Evolutionary conservation across 2,113 vertebrate species (phyloP).

Genomic region (Corydoras sp.): DNA sequence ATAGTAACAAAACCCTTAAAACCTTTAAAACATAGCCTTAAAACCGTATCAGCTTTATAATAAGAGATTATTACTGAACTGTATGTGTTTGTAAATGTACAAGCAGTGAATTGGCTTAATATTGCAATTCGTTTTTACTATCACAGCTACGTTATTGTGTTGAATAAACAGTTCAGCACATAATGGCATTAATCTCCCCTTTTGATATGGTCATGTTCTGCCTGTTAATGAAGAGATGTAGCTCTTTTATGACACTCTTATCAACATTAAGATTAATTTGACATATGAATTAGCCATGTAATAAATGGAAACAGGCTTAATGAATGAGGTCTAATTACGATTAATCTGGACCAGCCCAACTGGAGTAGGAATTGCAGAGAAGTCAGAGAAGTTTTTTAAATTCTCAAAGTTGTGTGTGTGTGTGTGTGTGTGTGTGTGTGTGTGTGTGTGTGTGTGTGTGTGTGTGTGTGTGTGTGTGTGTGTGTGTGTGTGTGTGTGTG

Average conservation of each 20-base stretch:
- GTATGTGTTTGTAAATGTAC: too few species aligned
- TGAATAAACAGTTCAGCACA: slow-evolving; percentile 12
- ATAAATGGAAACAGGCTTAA: slow-evolving; percentile 37
- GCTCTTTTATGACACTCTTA: slow-evolving; percentile 30
- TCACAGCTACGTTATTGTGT: not conserved
- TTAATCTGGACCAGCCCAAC: slow-evolving; percentile 6
- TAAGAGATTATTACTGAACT: too few species aligned
- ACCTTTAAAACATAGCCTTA: too few species aligned
- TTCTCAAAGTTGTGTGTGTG: not conserved
- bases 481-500: not conserved
- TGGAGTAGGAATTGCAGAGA: slow-evolving; percentile 1
- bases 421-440: too few species aligned
- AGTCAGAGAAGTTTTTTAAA: not conserved
- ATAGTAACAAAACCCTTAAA: too few species aligned
- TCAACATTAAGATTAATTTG: slow-evolving; percentile 31
- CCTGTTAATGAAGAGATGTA: slow-evolving; percentile 21
- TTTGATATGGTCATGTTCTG: slow-evolving; percentile 27
- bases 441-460: not conserved
- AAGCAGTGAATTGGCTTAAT: too few species aligned
- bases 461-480: not conserved
- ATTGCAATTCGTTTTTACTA: too few species aligned
- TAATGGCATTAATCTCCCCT: slow-evolving; percentile 15
- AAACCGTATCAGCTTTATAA: too few species aligned
- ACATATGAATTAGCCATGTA: slow-evolving; percentile 29
- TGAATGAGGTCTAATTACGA: slow-evolving; percentile 31